Evolutionary conservation across 37 sponge, comb jelly and placozoan genomes (phyloP).

Genomic region (Lycopodina hypogea): DNA sequence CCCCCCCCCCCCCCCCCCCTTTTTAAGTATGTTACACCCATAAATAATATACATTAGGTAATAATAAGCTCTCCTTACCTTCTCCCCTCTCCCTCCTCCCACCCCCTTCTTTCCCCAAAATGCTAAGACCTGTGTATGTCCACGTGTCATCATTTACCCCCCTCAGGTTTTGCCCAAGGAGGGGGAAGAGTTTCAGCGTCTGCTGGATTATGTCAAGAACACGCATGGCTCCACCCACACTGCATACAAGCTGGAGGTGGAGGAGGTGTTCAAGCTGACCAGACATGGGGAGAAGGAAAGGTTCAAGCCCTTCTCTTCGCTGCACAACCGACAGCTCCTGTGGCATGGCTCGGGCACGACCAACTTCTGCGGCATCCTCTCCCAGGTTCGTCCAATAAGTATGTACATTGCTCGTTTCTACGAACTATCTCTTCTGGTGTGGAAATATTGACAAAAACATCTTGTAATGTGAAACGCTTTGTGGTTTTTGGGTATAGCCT

Average conservation of each 20-base stretch:
- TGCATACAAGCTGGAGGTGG: slow-evolving; percentile 76
- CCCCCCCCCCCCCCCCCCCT: too few relatives aligned
- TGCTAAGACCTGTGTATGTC: too few relatives aligned
- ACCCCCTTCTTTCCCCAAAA: too few relatives aligned
- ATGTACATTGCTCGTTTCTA: background rate
- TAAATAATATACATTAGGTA: too few relatives aligned
- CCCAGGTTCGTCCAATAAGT: slow-evolving; percentile 66
- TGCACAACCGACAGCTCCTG: slow-evolving; percentile 88
- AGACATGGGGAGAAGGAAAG: slow-evolving; percentile 83
- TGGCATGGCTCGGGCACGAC: slow-evolving; percentile 97
- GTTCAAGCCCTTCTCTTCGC: slow-evolving; percentile 77
- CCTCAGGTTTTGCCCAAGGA: slow-evolving; percentile 65
- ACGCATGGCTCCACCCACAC: slow-evolving; percentile 94
- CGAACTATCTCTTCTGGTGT: background rate
- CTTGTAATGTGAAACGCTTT: background rate
- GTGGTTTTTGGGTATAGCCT: background rate
- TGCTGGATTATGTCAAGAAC: slow-evolving; percentile 84
- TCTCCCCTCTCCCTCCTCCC: too few relatives aligned
- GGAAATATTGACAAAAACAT: background rate
- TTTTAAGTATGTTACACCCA: too few relatives aligned
- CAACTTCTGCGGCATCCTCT: slow-evolving; percentile 94
- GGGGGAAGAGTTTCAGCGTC: slow-evolving; percentile 77
- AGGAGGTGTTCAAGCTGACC: slow-evolving; percentile 79
- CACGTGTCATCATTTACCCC: slow-evolving; percentile 17
- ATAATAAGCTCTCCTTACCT: too few relatives aligned